Percentiles rank a stretch among this genome's conserved stretches.
Evolutionary conservation across 2,888 invertebrate species (phyloP).

Genomic region (Tetrapedia diversipes): DNA sequence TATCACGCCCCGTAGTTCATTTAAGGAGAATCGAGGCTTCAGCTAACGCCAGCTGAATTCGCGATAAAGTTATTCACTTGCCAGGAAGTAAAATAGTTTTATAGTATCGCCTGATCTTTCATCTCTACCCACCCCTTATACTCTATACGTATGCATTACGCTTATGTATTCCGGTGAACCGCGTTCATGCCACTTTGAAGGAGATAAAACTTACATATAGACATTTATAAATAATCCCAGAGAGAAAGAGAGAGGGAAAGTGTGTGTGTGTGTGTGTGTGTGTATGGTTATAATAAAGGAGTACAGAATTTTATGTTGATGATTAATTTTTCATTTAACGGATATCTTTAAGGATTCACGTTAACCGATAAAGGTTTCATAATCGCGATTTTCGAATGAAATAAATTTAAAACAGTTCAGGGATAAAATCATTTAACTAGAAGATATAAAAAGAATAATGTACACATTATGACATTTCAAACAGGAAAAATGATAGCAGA

Average conservation of each 20-base stretch:
- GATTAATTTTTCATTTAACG: no score
- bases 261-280: no score
- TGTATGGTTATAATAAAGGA: no score
- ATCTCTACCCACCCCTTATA: background rate
- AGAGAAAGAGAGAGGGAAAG: no score
- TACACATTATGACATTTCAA: background rate
- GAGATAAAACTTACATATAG: constrained; percentile 1
- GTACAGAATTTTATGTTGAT: no score
- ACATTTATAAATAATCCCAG: background rate
- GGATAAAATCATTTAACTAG: background rate
- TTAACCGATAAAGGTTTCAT: no score
- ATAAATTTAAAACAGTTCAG: background rate
- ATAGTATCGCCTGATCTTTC: constrained; percentile 39
- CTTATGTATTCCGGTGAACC: constrained; percentile 38
- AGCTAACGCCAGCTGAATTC: background rate
- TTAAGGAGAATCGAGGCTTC: background rate
- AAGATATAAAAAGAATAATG: background rate
- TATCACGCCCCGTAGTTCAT: background rate
- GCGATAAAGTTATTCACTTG: constrained; percentile 51
- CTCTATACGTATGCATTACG: constrained; percentile 27
- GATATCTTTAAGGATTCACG: no score
- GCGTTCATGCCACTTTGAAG: background rate
- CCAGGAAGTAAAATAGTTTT: constrained; percentile 48
- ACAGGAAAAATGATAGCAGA: background rate
- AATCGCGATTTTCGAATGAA: no score